Base-by-base conservation (phyloP, 2,888 invertebrate genomes). In the Nomada lathburiana region DNA sequence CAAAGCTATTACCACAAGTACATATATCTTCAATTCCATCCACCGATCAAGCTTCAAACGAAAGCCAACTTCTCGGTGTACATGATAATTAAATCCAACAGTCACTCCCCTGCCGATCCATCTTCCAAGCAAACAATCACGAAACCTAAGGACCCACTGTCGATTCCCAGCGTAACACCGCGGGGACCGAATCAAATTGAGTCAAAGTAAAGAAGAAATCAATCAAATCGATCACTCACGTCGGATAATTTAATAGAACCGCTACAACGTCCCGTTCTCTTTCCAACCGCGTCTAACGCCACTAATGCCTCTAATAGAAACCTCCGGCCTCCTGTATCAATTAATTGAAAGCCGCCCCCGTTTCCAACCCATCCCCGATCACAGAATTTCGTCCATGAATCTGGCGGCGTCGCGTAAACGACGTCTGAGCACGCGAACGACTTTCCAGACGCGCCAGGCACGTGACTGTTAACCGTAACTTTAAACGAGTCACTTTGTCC, bases 401-500 rank as follows among this genome's bases (percentile, higher is more conserved):
- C 75, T 76, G 26, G 10, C 47, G 36, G 26, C 50, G 47, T 69
- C 71, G 74, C 71, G 63, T 47, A 72, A 83, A 83, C 79, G 75
- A 71, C 68, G 77, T 68, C 82, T 77, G 62, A 63, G 80, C 81
- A 77, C 78, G 82, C 76, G 83, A 87, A 69, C 70, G 83, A 85
- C 75, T 79, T 80, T 82, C 78, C 76, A 80, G 80, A 79, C 81
- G 83, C 80, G 83, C 85, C 78, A 85, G 82, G 83, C 85, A 88
- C 88, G 88, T 88, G 88, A 86, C 88, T 83, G 74, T 70, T 69
- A 62, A 72, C 72, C 79, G 83, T 88, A 88, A 88, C 88, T 88
- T 88, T 88, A 88, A 88, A 88, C 86, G 88, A 88, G 86, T 88
- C 88, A 85, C 83, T 88, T 80, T 83, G 86, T 80, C 78, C 86